Conservation (phyloP, 2,113 vertebrate genomes). For the Anas platyrhynchos region DNA sequence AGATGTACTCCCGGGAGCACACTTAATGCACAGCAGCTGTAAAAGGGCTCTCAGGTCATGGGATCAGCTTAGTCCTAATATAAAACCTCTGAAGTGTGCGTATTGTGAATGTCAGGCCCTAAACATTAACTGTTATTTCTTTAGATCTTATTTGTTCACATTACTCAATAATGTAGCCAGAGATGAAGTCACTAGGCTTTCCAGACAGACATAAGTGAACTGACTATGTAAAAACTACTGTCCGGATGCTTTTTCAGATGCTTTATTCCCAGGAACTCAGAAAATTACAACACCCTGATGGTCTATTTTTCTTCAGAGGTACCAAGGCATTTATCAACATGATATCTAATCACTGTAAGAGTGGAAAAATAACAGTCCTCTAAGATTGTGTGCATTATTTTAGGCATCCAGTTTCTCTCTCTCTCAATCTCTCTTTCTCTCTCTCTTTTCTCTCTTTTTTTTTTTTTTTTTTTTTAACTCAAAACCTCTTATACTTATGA, state of each 20-base stretch:
- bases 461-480: neutral
- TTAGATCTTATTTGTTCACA: neutral
- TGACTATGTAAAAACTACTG: neutral
- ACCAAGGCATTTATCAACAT: neutral
- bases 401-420: neutral
- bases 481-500: neutral
- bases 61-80: neutral
- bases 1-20: neutral
- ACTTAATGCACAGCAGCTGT: neutral
- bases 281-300: neutral
- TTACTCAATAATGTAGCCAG: neutral
- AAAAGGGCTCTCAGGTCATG: constrained; percentile 4
- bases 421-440: fast-evolving
- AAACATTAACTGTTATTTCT: neutral
- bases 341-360: neutral
- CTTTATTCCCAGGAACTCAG: neutral
- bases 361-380: neutral
- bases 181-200: neutral
- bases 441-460: fast-evolving
- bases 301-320: neutral
- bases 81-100: neutral
- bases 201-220: neutral
- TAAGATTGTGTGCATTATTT: neutral
- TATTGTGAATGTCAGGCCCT: neutral
- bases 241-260: neutral